Evolutionary conservation across 2,888 invertebrate species (phyloP), one percentile per base, ranked within the genome.

Genomic region (Troglohyphantes excavatus): DNA sequence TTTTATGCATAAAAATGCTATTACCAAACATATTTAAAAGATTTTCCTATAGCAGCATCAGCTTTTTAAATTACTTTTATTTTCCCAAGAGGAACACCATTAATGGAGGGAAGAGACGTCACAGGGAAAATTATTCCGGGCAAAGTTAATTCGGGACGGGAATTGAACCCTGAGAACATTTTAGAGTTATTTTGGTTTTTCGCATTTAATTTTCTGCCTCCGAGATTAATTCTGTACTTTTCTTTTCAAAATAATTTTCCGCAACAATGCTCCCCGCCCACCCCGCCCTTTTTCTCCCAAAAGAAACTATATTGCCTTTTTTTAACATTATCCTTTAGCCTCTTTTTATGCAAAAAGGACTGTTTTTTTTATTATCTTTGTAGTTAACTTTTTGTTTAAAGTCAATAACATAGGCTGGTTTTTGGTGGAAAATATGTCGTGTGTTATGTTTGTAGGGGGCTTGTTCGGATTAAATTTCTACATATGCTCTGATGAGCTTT

Each of bases 181-280:
- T 63, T 63, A 27, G 33, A 65, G 39, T 23, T 78, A 21, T 65
- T 78, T 78, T 78, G 78, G n/a, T 75, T 78, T 78, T 78, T 78
- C 63, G 21, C 78, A 78, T 78, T 78, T 78, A 78, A 78, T 78
- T 81, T 81, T 53, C 81, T 68, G 46, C 53, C 53, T 46, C 21
- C 81, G 26, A 53, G 68, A 67, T 81, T 68, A 81, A 81, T 81
- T 81, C 53, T 59, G 68, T 59, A 29, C 9, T 26, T n/a, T 68
- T 53, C 68, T 33, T 81, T 81, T 29, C 67, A 53, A 59, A 81
- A 53, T 81, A 68, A 81, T 81, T 68, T 81, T 65, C 78, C 78
- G 65, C 78, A 33, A 43, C 78, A 65, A 43, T 23, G 78, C 39
- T 65, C 63, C 11, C 21, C 19, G 43, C 29, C 33, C n/a, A n/a